These are phyloP conservation scores for Canis aureus DNA, from an alignment of 2,113 vertebrate species.

Conservation along the genomic window DNA sequence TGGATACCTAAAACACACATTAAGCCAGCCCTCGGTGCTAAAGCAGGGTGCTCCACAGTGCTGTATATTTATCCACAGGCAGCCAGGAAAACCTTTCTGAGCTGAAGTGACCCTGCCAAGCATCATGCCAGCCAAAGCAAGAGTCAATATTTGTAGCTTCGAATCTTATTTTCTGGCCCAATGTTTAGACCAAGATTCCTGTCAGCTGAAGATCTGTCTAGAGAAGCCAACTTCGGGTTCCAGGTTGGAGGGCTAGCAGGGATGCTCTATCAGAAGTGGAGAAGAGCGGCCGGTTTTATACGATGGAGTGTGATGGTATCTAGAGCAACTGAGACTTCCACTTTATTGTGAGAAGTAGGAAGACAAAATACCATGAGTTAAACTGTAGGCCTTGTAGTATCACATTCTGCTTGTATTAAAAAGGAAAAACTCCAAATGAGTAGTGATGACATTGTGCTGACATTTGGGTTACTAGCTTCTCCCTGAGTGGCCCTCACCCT, in stretches of 20 bases:
- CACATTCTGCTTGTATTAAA: background rate
- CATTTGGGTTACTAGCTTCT: background rate
- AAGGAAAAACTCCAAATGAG: background rate
- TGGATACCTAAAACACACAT: background rate
- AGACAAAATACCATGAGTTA: too few species aligned
- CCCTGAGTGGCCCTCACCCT: background rate
- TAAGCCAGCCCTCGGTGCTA: constrained; percentile 6
- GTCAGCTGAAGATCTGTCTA: constrained; percentile 66
- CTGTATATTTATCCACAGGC: background rate
- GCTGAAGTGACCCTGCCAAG: constrained; percentile 70
- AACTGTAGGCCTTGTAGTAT: fast-evolving
- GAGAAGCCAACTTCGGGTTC: constrained; percentile 56
- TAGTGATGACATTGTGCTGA: background rate
- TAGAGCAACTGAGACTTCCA: fast-evolving
- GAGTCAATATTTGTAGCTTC: constrained; percentile 63
- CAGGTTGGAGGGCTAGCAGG: background rate
- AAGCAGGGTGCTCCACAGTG: constrained; percentile 44
- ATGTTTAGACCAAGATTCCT: constrained; percentile 76
- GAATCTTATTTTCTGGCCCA: constrained; percentile 60
- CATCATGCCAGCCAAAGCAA: constrained; percentile 56
- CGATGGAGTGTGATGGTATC: too few species aligned
- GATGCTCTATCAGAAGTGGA: constrained; percentile 7
- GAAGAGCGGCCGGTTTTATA: background rate
- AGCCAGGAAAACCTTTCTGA: constrained; percentile 74
- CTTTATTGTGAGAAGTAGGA: background rate